Evolutionary conservation across 2,888 invertebrate species (phyloP), one percentile per base, ranked within the genome.

Genomic region (Amphipoea oculea): DNA sequence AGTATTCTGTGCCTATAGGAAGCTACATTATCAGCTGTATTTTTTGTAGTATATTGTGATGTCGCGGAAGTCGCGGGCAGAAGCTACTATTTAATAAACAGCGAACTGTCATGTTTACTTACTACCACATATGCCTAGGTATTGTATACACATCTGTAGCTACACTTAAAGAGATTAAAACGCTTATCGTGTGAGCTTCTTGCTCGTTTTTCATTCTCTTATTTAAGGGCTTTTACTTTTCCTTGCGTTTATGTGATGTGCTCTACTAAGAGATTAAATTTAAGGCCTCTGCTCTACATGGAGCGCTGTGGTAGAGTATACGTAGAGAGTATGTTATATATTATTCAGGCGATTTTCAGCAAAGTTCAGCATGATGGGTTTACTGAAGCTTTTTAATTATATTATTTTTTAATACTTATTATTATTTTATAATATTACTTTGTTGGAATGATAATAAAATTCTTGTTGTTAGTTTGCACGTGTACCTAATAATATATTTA

Each of bases 81-180:
- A n/a, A 57, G 4, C 11, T 23, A 57, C 9, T 57, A 54, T 54
- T 54, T 54, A 57, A 57, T 57, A 57, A 57, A 57, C 23, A 67
- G 51, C 45, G 42, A 79, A 76, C 76, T 82, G 60, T 54, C 66
- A 40, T 62, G 45, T 68, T 68, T 79, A 57, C 45, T 45, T 54
- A 45, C 36, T n/a, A 48, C 66, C 40, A 23, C 79, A 71, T 51
- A 36, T 57, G 23, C n/a, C n/a, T n/a, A 57, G 23, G 48, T 73
- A 63, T 78, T 63, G 73, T 80, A 81, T 78, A 83, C 68, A 40
- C 89, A 91, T 90, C 84, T 89, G 88, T 85, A 90, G 90, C 87
- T 92, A 94, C 96, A 96, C 96, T 96, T 95, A 95, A 94, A 94
- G 91, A 95, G 95, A 96, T 96, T 96, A 96, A 95, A 96, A 95